A percentile compares a stretch with the other conserved stretches of the same genome.
Conservation (phyloP, 2,113 vertebrate species). For the Apaloderma vittatum region DNA sequence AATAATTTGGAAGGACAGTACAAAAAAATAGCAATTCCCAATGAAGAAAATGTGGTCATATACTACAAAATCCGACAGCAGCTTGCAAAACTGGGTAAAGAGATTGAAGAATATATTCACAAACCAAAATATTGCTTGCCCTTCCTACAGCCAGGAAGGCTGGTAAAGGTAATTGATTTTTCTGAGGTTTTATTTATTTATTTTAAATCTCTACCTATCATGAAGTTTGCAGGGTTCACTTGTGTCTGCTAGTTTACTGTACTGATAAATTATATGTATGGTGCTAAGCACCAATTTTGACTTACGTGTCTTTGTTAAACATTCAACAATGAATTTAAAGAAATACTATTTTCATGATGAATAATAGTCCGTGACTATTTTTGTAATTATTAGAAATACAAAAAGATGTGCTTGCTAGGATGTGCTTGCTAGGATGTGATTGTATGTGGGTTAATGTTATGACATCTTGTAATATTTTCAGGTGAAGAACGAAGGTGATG, state of each 20-base stretch:
- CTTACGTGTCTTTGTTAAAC: neutral
- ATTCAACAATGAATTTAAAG: neutral
- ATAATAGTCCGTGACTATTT: neutral
- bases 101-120: conserved; percentile 94
- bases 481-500: conserved; percentile 93
- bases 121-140: conserved; percentile 97
- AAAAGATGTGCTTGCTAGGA: neutral
- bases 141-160: conserved; percentile 93
- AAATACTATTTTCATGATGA: neutral
- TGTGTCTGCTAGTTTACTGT: neutral
- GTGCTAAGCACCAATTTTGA: neutral
- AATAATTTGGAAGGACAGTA: conserved; percentile 92
- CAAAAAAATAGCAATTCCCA: conserved; percentile 92
- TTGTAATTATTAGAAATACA: neutral
- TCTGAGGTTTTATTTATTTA: neutral
- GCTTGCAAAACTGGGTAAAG: conserved; percentile 92
- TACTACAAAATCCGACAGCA: conserved; percentile 98
- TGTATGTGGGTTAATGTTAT: neutral
- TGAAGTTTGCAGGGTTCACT: neutral
- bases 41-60: conserved; percentile 93
- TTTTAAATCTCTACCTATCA: neutral
- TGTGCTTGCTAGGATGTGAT: neutral
- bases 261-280: neutral
- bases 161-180: conserved; percentile 87
- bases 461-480: conserved; percentile 60